Evolutionary conservation across 1,140 invertebrate genomes (phyloP).

Genomic region (Drosophila sulfurigaster): DNA sequence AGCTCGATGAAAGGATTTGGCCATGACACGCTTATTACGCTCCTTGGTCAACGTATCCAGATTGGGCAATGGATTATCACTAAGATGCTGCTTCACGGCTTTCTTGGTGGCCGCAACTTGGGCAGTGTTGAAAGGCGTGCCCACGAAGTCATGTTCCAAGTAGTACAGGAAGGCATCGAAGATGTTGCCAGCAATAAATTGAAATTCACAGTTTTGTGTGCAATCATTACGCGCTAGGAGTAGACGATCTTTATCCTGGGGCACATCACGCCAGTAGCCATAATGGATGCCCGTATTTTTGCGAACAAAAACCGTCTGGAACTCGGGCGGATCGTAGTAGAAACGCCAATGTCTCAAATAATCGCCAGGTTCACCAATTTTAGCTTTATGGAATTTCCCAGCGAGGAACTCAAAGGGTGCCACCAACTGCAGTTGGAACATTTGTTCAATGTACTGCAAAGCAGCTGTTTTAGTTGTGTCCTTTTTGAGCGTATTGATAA

Average conservation of each 20-base stretch:
- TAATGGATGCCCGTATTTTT: constrained; percentile 90
- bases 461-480: constrained; percentile 86
- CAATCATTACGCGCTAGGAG: constrained; percentile 92
- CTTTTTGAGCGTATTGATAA: constrained; percentile 89
- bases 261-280: constrained; percentile 95
- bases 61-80: constrained; percentile 86
- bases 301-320: constrained; percentile 91
- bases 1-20: constrained; percentile 92
- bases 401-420: constrained; percentile 94
- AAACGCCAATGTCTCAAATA: constrained; percentile 94
- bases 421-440: constrained; percentile 90
- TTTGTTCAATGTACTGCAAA: constrained; percentile 87
- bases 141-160: constrained; percentile 88
- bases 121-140: constrained; percentile 89
- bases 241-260: constrained; percentile 88
- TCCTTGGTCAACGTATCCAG: constrained; percentile 84
- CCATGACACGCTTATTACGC: constrained; percentile 89
- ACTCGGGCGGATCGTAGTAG: constrained; percentile 97
- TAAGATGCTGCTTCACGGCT: constrained; percentile 88
- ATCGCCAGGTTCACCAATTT: constrained; percentile 87
- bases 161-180: constrained; percentile 92
- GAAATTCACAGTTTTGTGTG: constrained; percentile 89
- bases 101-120: constrained; percentile 87
- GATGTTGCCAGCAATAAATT: constrained; percentile 91
- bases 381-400: constrained; percentile 87